phyloP scores from a whole-genome alignment of 37 sponge, comb jelly and placozoan genomes.

The Hormiphora californensis region DNA sequence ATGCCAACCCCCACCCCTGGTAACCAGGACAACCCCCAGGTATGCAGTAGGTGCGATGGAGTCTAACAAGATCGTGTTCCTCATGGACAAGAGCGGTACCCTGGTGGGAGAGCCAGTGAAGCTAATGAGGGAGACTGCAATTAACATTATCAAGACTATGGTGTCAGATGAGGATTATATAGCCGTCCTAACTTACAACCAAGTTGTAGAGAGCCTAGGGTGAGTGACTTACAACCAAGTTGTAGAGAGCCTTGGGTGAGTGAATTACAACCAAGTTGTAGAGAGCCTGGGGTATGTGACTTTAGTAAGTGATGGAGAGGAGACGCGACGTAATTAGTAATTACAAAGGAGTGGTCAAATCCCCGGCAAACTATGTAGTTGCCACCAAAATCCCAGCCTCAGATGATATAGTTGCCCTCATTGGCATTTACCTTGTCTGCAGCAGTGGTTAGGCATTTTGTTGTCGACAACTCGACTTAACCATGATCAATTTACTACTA shows the following conservation, averaged over 20 bases:
- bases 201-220: conserved; percentile 23
- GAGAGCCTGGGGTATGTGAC: conserved; percentile 35
- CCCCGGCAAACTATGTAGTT: too few relatives aligned
- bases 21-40: too few relatives aligned
- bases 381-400: too few relatives aligned
- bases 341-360: too few relatives aligned
- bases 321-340: too few relatives aligned
- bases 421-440: too few relatives aligned
- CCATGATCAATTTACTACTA: too few relatives aligned
- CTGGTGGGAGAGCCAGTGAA: conserved; percentile 49
- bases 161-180: conserved; percentile 45
- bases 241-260: conserved; percentile 20
- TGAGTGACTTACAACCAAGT: conserved; percentile 22
- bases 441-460: too few relatives aligned
- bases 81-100: conserved; percentile 51
- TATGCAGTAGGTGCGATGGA: conserved; percentile 50
- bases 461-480: too few relatives aligned
- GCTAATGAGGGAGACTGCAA: conserved; percentile 37
- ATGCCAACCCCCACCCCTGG: too few relatives aligned
- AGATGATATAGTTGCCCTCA: too few relatives aligned
- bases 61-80: conserved; percentile 42
- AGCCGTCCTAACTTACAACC: conserved; percentile 23
- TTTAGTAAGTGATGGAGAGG: too few relatives aligned
- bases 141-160: conserved; percentile 48
- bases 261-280: conserved; percentile 5